phyloP scores from a whole-genome alignment of 2,797 vertebrate species.

The Philypnodon macrostomus region DNA sequence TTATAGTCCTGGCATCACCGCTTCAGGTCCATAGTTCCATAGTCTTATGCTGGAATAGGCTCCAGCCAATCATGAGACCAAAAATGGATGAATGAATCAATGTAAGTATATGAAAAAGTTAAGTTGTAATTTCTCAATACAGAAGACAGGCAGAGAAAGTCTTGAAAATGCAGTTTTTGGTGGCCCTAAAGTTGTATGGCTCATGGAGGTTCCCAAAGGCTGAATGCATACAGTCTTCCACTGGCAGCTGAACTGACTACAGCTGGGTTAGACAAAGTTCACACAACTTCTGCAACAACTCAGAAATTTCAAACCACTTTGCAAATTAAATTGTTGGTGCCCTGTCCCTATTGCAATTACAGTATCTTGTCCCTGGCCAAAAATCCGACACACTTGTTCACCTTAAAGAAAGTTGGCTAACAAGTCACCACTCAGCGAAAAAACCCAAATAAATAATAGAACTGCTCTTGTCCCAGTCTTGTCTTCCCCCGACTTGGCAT shows the following conservation, averaged over 20 bases:
- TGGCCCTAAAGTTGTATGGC: not conserved
- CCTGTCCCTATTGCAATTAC: not conserved
- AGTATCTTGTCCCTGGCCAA: not conserved
- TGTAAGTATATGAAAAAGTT: no score
- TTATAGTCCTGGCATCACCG: no score
- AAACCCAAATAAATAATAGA: constrained; percentile 45
- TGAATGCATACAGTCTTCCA: not conserved
- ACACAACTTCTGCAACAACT: not conserved
- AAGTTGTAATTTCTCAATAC: no score
- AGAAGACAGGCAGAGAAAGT: not conserved
- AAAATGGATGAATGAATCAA: no score
- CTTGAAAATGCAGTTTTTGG: not conserved
- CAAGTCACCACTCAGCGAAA: constrained; percentile 1
- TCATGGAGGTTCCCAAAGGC: not conserved
- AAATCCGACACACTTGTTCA: not conserved
- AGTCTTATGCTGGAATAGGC: no score
- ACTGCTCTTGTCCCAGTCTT: constrained; percentile 27
- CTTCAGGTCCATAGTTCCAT: no score
- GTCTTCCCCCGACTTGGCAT: constrained; percentile 32
- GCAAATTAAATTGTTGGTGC: not conserved
- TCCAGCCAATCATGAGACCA: no score
- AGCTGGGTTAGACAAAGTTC: not conserved
- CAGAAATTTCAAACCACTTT: not conserved
- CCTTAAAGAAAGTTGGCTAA: constrained; percentile 8
- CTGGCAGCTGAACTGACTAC: not conserved